Base-by-base conservation (phyloP, 2,888 invertebrate genomes). In the Brenthis daphne region DNA sequence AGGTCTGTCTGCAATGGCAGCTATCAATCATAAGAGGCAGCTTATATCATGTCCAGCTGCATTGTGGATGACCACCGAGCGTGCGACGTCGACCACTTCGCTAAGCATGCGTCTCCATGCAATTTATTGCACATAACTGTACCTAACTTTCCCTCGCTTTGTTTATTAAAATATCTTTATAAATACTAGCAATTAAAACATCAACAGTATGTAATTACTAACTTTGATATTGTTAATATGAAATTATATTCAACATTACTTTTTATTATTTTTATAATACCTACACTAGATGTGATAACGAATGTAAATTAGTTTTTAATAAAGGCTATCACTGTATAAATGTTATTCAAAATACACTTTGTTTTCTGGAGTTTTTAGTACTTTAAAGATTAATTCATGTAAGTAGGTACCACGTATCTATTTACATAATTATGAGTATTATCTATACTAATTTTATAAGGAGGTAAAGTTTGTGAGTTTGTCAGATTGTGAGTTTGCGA, bases 41-140 rank as follows among this genome's bases (percentile, higher is more conserved):
- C n/a, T 69, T 67, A 70, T 74, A 73, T 69, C 69, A 71, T 61
- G 55, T 67, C 67, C 76, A 75, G 75, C 70, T 73, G 75, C 74
- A 77, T 77, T 78, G 78, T 75, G 76, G 75, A 65, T 63, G 76
- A 68, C 69, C 73, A 74, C 37, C 64, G 68, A 78, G 75, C 78
- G 76, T 75, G 74, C 71, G 68, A 67, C 55, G 67, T 61, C 54
- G 55, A 57, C 68, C 50, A 67, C 53, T 64, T 64, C 73, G 72
- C 68, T 68, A 53, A 65, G 57, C 79, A 80, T 81, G 79, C 79
- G 78, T 79, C 77, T 77, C 71, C 24, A 64, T 57, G 80, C 78
- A 80, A 82, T 83, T 82, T 81, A 82, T 77, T 74, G 73, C 77
- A 75, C 75, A 70, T 78, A 79, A 78, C 76, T 76, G 75, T 77